Percentiles rank a stretch among this genome's conserved stretches.
Evolutionary conservation across 2,888 invertebrate species (phyloP).

Genomic region (Caenorhabditis sp.): DNA sequence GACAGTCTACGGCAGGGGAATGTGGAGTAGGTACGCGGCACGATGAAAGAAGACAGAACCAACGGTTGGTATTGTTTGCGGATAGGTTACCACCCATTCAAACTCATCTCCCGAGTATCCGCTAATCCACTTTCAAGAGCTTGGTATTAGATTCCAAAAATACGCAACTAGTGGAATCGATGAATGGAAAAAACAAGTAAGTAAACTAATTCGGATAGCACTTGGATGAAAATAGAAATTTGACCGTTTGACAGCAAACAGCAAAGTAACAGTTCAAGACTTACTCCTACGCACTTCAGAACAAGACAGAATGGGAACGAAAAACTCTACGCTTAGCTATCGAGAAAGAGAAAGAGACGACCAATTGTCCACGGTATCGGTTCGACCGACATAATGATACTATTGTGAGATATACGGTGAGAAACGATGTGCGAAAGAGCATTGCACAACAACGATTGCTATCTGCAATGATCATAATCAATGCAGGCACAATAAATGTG

Average conservation of each 20-base stretch:
- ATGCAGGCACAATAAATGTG: background rate
- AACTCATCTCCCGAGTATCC: constrained; percentile 41
- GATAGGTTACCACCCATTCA: constrained; percentile 56
- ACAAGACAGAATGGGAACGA: no score
- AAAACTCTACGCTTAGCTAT: no score
- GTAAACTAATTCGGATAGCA: background rate
- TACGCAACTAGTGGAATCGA: background rate
- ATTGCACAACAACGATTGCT: constrained; percentile 42
- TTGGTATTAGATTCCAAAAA: constrained; percentile 8
- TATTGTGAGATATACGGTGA: constrained; percentile 14
- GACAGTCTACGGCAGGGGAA: constrained; percentile 14
- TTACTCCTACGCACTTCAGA: background rate
- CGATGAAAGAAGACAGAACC: constrained; percentile 37
- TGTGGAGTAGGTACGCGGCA: constrained; percentile 20
- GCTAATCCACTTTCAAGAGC: constrained; percentile 46
- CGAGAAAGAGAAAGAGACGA: no score
- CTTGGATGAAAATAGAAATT: background rate
- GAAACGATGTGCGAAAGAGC: constrained; percentile 38
- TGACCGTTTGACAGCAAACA: no score
- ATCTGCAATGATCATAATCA: constrained; percentile 31
- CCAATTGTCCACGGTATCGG: background rate
- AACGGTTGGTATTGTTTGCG: constrained; percentile 54
- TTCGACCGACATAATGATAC: background rate
- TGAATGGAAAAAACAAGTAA: background rate
- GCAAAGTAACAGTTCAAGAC: background rate